Percentiles rank a stretch among this genome's conserved stretches.
Conservation (phyloP, 2,888 invertebrate species). For the Drosophila lacicola region DNA sequence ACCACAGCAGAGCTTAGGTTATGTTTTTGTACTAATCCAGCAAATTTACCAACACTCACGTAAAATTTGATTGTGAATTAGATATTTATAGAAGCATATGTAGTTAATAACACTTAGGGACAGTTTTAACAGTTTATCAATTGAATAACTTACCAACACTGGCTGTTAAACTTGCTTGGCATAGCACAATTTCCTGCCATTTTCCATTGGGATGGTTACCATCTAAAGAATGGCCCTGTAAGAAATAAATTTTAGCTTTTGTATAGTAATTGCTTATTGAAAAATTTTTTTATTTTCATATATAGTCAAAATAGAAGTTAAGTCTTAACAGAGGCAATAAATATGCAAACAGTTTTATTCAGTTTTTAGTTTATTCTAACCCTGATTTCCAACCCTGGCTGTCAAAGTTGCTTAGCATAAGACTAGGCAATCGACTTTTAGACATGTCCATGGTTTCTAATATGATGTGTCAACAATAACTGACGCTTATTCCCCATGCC, state of each 20-base stretch:
- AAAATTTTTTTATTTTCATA: no score
- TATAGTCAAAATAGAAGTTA: no score
- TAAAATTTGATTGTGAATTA: not conserved
- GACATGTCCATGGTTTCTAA: constrained; percentile 29
- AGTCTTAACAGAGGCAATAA: not conserved
- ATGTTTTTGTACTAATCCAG: not conserved
- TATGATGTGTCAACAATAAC: constrained; percentile 45
- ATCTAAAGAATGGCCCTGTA: not conserved
- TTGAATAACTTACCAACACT: no score
- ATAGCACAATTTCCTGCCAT: no score
- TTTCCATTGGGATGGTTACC: no score
- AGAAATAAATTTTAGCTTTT: not conserved
- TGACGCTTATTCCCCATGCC: constrained; percentile 19
- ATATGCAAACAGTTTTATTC: not conserved
- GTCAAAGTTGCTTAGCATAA: not conserved
- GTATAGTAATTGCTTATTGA: no score
- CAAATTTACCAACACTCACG: constrained; percentile 3
- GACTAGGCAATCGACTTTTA: not conserved
- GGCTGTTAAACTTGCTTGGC: not conserved
- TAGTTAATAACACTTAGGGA: no score
- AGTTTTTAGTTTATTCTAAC: not conserved
- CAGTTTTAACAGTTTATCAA: not conserved
- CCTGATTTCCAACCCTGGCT: not conserved
- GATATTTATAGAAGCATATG: not conserved
- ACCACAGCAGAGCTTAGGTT: not conserved